These are phyloP conservation scores for Iguana delicatissima DNA, from an alignment of 2,797 vertebrate species.

Conservation along the genomic window DNA sequence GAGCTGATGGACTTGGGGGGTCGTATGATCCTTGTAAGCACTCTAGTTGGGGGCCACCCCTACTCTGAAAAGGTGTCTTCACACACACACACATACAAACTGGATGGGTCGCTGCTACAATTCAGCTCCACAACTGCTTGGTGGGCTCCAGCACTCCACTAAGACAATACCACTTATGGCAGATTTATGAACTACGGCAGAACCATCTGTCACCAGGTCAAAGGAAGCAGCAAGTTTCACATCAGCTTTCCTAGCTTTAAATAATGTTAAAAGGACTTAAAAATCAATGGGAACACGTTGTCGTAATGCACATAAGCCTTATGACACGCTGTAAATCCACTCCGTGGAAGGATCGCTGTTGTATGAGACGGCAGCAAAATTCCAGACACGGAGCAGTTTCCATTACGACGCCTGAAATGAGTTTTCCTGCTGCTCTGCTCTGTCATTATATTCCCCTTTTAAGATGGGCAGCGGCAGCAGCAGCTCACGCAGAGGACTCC, in stretches of 20 bases:
- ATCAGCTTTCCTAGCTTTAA: not conserved
- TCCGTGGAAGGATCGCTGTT: too few relatives aligned
- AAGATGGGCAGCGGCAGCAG: not conserved
- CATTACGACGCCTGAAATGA: not conserved
- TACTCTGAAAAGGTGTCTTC: too few relatives aligned
- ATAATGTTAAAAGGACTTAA: not conserved
- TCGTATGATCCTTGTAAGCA: too few relatives aligned
- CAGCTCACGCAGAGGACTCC: not conserved
- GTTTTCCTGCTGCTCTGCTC: not conserved
- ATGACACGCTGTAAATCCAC: not conserved
- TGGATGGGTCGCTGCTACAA: not conserved
- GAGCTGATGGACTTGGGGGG: too few relatives aligned
- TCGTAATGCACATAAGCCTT: not conserved
- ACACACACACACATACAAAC: too few relatives aligned
- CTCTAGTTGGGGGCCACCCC: too few relatives aligned
- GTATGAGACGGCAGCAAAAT: fast-evolving
- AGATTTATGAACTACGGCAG: not conserved
- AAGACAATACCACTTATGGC: not conserved
- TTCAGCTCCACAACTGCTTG: not conserved
- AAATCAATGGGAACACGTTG: not conserved
- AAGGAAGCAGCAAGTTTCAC: not conserved
- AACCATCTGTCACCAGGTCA: not conserved
- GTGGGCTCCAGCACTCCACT: not conserved
- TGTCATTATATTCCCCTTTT: not conserved
- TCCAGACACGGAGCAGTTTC: fast-evolving